These are phyloP conservation scores for Misgurnus anguillicaudatus DNA, from an alignment of 2,113 vertebrate genomes.

Conservation along the genomic window DNA sequence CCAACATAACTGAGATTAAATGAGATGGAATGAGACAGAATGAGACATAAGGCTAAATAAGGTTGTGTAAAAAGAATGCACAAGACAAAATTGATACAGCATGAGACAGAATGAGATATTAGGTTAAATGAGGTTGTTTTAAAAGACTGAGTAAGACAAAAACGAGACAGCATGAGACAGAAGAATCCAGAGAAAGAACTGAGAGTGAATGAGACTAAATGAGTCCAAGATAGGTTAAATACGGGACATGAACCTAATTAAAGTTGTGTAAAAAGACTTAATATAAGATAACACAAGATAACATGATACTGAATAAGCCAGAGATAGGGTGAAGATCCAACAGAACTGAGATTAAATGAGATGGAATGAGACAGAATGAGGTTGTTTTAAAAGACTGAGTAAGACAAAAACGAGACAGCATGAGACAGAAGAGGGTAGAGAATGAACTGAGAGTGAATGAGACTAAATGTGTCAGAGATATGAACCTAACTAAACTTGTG, in stretches of 20 bases:
- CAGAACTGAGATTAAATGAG: no score
- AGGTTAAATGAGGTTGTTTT: no score
- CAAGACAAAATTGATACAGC: neutral
- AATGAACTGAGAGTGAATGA: neutral
- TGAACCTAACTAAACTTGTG: no score
- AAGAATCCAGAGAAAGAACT: neutral
- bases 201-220: neutral
- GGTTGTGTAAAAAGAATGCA: no score
- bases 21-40: neutral
- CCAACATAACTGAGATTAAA: neutral
- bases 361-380: neutral
- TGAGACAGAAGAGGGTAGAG: no score
- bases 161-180: neutral
- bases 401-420: no score
- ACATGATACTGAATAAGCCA: neutral
- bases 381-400: neutral
- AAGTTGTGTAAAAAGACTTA: neutral
- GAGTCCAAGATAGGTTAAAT: neutral
- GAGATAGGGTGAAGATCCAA: no score
- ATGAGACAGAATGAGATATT: neutral
- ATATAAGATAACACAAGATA: no score
- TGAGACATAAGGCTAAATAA: neutral
- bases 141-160: neutral
- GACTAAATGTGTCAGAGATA: neutral
- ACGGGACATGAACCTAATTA: neutral